Evolutionary conservation across 2,888 invertebrate species (phyloP), one percentile per base, ranked within the genome.

Genomic region (Platycheirus rosarum): DNA sequence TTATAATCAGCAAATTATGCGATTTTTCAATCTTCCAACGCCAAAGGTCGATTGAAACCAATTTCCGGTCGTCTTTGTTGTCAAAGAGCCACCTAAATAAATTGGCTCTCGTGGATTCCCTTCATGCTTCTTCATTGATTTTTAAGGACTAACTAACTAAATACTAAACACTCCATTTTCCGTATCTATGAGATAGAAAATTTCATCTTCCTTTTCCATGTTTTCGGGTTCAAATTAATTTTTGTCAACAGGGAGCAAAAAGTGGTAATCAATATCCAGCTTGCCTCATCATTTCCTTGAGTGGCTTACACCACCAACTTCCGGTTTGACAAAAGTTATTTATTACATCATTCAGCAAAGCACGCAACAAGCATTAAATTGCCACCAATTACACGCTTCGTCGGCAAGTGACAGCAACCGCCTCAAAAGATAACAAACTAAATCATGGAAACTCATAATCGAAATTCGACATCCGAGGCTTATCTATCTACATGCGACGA

Each of bases 301-400:
- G 20, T 32, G 14, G 46, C 55, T 35, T 32, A 11, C 40, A 49
- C 51, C 13, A 63, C 13, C 14, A 23, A 16, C n/a, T 55, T 23
- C 37, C 6, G 11, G 40, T 55, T 63, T 16, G 57, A 49, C 35
- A 69, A 75, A 46, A 44, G 35, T 40, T 60, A 63, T 76, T 76
- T 76, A 69, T 76, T 69, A 46, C 46, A 53, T 53, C 51, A 35
- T 29, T n/a, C 44, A 37, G 9, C 13, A 16, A 42, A 53, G 57
- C 71, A 77, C 51, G 73, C 66, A 66, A 66, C 42, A 68, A 42
- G 76, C 48, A 32, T 37, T 46, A 60, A 73, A 66, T 73, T 66
- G 66, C 66, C 44, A 46, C 46, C 73, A 66, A 68, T 68, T 78
- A 66, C 37, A 73, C 57, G 60, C 53, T 66, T 13, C 48, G 65